phyloP scores from a whole-genome alignment of 2,113 vertebrate species.

The Peromyscus californicus region DNA sequence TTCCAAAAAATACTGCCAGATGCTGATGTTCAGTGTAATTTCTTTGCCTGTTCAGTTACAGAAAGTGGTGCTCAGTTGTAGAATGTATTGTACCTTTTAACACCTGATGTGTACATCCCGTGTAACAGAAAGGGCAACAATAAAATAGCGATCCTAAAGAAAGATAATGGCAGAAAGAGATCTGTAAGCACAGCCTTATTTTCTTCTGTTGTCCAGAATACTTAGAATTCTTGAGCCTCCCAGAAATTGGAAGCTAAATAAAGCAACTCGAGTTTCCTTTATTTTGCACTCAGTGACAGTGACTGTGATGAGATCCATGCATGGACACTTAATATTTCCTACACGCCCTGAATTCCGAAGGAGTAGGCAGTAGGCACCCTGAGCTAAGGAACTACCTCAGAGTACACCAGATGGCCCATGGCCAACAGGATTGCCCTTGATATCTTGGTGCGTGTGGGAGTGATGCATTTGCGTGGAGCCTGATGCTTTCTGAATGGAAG shows the following conservation, averaged over 20 bases:
- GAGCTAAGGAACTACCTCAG: conserved; percentile 76
- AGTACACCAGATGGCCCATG: not conserved
- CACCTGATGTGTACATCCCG: conserved; percentile 93
- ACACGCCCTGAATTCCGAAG: not conserved
- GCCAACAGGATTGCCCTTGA: conserved; percentile 5
- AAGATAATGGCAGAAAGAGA: conserved; percentile 90
- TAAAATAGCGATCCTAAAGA: conserved; percentile 93
- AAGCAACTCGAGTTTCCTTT: conserved; percentile 88
- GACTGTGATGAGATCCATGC: conserved; percentile 73
- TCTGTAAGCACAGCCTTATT: conserved; percentile 90
- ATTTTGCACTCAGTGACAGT: conserved; percentile 83
- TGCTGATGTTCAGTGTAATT: conserved; percentile 91
- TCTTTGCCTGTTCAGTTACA: conserved; percentile 91
- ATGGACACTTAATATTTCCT: not conserved
- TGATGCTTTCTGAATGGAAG: conserved; percentile 57
- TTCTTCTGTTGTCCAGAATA: conserved; percentile 89
- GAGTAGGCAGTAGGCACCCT: conserved; percentile 65
- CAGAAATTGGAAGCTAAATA: conserved; percentile 91
- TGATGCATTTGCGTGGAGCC: conserved; percentile 14
- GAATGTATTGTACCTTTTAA: conserved; percentile 96
- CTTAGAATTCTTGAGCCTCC: conserved; percentile 88
- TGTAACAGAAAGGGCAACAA: conserved; percentile 96
- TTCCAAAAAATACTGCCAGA: conserved; percentile 92
- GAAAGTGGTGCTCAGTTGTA: conserved; percentile 94
- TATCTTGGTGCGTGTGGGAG: conserved; percentile 40